phyloP scores from a whole-genome alignment of 2,113 vertebrate species.

The Seriola aureovittata region DNA sequence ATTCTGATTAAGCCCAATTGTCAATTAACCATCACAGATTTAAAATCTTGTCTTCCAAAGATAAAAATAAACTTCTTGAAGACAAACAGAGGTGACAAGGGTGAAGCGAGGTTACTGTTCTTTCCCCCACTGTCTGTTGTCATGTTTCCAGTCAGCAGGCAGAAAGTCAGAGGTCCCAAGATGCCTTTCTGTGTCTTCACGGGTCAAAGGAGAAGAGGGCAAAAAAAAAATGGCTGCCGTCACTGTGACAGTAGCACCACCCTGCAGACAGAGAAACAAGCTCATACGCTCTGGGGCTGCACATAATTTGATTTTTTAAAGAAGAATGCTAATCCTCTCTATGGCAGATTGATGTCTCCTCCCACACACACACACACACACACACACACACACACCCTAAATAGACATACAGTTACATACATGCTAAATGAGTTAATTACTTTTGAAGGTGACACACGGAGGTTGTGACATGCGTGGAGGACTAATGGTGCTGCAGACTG shows the following conservation, averaged over 20 bases:
- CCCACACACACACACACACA: not conserved
- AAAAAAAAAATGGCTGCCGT: not conserved
- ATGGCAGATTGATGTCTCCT: not conserved
- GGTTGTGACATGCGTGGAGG: constrained; percentile 35
- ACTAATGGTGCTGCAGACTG: constrained; percentile 37
- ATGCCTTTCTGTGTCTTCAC: constrained; percentile 37
- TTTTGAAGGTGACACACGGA: constrained; percentile 53
- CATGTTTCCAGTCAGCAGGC: constrained; percentile 35
- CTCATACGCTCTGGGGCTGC: not conserved
- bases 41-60: not conserved
- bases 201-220: constrained; percentile 40
- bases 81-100: not conserved
- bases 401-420: not conserved
- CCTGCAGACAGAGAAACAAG: not conserved
- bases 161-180: constrained; percentile 23
- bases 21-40: too few relatives aligned
- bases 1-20: too few relatives aligned
- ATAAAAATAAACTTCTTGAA: not conserved
- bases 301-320: not conserved
- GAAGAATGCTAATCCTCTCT: not conserved
- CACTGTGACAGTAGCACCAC: not conserved
- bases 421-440: constrained; percentile 52
- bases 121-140: not conserved
- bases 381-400: not conserved
- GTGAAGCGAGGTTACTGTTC: not conserved